Base-by-base conservation (phyloP, 2,888 invertebrate genomes). In the Eucera pruinosa region DNA sequence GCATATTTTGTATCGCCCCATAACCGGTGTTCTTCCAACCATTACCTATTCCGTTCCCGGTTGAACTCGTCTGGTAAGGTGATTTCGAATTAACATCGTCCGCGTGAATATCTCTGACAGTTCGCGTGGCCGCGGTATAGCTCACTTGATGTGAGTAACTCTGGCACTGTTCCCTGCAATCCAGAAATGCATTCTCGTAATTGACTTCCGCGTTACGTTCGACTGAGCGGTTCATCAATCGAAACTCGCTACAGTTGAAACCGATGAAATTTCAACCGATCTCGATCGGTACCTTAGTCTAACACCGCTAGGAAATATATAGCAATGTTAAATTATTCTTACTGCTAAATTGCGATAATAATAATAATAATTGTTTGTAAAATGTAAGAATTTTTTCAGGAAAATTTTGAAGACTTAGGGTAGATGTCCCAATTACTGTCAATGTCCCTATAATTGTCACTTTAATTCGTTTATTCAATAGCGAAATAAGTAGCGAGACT, bases 1-100 rank as follows among this genome's bases (percentile, higher is more conserved):
- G 61, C 2, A 45, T 11, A 45, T 57, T 62, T 23, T 78, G 72
- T 30, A 84, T 18, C 11, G 84, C 67, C 0, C 87, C 87, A 18
- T 87, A 87, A 18, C 50, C 54, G 0, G 43, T 48, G 15, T 18
- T 64, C 36, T 68, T 84, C 60, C 73, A 50, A 15, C 13, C 58
- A 15, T 30, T 33, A 3, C 20, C n/a, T 11, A 18, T 7, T 13
- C 58, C 60, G 7, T 62, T 60, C 11, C 65, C 70, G 1, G 33
- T 41, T 0, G 20, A 15, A 52, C 55, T 81, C 23, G 79, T 20
- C 39, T 69, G 83, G 65, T 86, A 81, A 55, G 61, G 23, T 9
- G 75, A 62, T 39, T 80, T 78, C 47, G 52, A 13, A 55, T 79
- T 68, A 9, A 62, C 58, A 11, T 82, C 81, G 25, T 66, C 27